Evolutionary conservation across 2,888 invertebrate species (phyloP), one percentile per base, ranked within the genome.

Genomic region (Druceiella hillmani): DNA sequence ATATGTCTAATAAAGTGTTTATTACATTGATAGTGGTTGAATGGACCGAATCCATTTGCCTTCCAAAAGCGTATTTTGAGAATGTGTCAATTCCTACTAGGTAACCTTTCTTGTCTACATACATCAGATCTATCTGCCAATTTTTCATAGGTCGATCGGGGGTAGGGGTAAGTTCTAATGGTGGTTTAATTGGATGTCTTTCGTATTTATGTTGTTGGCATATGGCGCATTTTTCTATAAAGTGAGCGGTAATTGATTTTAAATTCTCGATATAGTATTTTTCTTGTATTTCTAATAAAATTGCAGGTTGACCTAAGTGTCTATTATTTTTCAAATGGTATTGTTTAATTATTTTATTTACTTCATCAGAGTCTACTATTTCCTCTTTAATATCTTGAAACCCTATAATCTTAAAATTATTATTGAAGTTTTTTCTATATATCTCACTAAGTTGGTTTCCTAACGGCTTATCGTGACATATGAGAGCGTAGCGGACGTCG

Each of bases 241-340:
- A 33, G 10, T 33, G n/a, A 7, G 9, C 11, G 12, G 24, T 14
- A 15, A 22, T 24, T 12, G 13, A 22, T 5, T 16, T 6, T 17
- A 31, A 14, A 7, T 31, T 31, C 3, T 6, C 4, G 16, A 15
- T 16, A 31, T 31, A 31, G 10, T 31, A 31, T 15, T 17, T 4
- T 16, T 11, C 6, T 16, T 12, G 5, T 4, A 31, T 14, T 17
- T 5, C 10, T 9, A 11, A 5, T 3, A 31, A 9, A 4, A n/a
- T 31, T 15, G 14, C 31, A 4, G 15, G 14, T 31, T 9, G 5
- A 3, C 31, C 31, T 6, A 4, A 4, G n/a, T 31, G 14, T 4
- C 10, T 7, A 5, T 13, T 31, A 14, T 31, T 17, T 4, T 15
- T 17, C 11, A 14, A 15, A 10, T 31, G 31, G 17, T 16, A 15